Base-by-base conservation (phyloP, 2,113 vertebrate species). In the Taurulus bubalis region DNA sequence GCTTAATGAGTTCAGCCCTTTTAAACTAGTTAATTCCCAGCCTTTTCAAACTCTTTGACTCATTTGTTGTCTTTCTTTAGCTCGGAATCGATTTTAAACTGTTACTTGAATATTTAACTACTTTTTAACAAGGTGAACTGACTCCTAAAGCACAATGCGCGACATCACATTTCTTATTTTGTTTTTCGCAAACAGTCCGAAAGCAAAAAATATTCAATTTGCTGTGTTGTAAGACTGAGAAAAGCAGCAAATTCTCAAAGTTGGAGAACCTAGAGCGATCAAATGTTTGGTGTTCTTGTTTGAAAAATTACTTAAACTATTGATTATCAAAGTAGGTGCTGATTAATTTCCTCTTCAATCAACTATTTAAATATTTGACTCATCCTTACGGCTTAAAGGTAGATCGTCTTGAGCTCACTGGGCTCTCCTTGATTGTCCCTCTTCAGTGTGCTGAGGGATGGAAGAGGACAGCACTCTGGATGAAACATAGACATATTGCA, bases 401-500 rank as follows among this genome's bases (percentile, higher is more conserved):
- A 2, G 8, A 18, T 32, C 15, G 28, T 22, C 24, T 22, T 26
- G 30, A 15, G 28, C 8, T 42, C 24, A 66, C 3, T 2, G 14
- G 59, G 71, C 59, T 63, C 62, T 77, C 15, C 38, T 77, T 55
- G 32, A 59, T 77, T 84, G 63, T 84, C 80, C 83, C 49, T 63
- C 66, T 68, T 83, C 38, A 68, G 34, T 75, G 60, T 26, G 8
- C 75, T 80, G 60, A 20, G 8, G 30, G 59, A 85, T 18, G 11
- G 59, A 71, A 68, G 62, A 75, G 22, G 16, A 70, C 42, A 77
- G 16, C 20, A 69, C 42, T 79, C 1, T 38, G n/a, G 55, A 70
- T 79, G 49, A 82, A 83, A 64, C 65, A 71, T 30, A 55, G 74
- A 85, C 84, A 88, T 80, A 79, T 81, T 73, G 77, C 55, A 85